A percentile compares a stretch with the other conserved stretches of the same genome.
These are phyloP conservation scores for Montipora capitata DNA, from an alignment of 92 coral and sea anemone genomes.

Conservation along the genomic window DNA sequence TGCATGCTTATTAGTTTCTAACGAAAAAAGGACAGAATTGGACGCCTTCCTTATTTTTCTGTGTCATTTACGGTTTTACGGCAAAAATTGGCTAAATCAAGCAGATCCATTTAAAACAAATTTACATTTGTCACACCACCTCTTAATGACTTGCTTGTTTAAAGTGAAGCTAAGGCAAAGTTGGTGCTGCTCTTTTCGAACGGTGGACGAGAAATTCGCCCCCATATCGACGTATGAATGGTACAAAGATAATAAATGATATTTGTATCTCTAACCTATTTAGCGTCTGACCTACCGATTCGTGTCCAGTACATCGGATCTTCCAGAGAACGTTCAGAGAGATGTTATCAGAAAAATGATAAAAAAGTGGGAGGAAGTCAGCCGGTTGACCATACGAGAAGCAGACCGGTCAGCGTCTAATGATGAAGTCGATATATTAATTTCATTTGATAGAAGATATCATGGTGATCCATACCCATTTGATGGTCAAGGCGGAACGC, in stretches of 20 bases:
- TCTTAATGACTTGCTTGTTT: too few species aligned
- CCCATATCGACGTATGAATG: too few species aligned
- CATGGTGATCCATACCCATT: constrained; percentile 84
- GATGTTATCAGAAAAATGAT: constrained; percentile 72
- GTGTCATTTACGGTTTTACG: too few species aligned
- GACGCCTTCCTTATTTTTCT: too few species aligned
- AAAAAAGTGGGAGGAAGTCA: constrained; percentile 72
- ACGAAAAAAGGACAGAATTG: too few species aligned
- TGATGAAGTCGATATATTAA: constrained; percentile 86
- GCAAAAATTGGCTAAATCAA: too few species aligned
- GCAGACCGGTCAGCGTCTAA: constrained; percentile 41
- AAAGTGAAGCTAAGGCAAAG: too few species aligned
- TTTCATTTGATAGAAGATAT: constrained; percentile 54
- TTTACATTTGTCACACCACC: too few species aligned
- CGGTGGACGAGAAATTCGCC: too few species aligned
- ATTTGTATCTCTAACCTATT: not conserved
- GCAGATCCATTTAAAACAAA: too few species aligned
- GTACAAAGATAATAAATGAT: not conserved
- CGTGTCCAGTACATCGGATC: constrained; percentile 61
- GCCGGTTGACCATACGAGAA: constrained; percentile 69
- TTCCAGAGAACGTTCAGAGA: constrained; percentile 51
- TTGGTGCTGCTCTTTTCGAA: too few species aligned
- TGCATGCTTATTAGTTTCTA: too few species aligned
- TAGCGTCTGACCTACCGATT: constrained; percentile 74
- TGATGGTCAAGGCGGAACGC: constrained; percentile 87